These are phyloP conservation scores for Emberiza fucata DNA, from an alignment of 2,113 vertebrate genomes.

Conservation along the genomic window DNA sequence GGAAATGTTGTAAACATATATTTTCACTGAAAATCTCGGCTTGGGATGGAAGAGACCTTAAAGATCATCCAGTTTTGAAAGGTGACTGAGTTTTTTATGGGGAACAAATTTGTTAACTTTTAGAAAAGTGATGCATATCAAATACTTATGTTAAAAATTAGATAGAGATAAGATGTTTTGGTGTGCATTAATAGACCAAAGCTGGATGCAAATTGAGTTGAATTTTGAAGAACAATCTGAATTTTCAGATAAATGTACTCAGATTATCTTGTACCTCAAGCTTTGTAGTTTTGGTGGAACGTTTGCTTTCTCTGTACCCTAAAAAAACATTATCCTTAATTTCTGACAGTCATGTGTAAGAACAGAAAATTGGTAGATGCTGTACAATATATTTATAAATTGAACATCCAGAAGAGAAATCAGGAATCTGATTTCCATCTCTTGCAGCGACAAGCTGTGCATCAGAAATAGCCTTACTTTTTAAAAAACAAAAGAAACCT, in stretches of 20 bases:
- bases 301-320: background rate
- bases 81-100: background rate
- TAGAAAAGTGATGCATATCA: background rate
- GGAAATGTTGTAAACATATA: background rate
- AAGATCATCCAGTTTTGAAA: background rate
- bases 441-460: background rate
- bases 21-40: background rate
- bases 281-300: background rate
- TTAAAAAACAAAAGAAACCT: background rate
- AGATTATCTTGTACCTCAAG: background rate
- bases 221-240: background rate
- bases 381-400: background rate
- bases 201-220: background rate
- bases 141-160: background rate
- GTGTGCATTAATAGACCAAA: background rate
- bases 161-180: background rate
- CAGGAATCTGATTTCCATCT: background rate
- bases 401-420: background rate
- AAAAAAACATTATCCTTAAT: background rate
- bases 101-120: background rate
- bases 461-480: background rate
- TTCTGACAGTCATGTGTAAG: background rate
- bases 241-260: background rate
- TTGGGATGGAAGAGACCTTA: background rate
- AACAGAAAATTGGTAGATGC: background rate